Percentiles rank a stretch among this genome's conserved stretches.
Evolutionary conservation across 2,888 invertebrate species (phyloP).

Genomic region (Heliconius ethilla): DNA sequence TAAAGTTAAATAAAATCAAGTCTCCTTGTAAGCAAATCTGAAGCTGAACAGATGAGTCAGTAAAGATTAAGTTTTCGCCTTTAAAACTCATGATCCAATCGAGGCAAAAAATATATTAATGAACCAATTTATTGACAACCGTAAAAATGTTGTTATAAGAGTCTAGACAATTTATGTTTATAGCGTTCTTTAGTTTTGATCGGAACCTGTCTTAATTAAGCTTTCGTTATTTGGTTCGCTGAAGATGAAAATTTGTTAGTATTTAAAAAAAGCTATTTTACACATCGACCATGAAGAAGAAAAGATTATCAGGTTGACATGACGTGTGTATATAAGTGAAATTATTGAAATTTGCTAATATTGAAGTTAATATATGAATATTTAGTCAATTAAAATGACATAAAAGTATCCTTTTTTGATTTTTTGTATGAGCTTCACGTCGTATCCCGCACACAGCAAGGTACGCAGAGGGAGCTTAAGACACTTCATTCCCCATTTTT

Average conservation of each 20-base stretch:
- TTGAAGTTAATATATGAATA: no score
- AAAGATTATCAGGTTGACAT: no score
- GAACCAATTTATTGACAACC: slow-evolving; percentile 69
- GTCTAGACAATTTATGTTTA: slow-evolving; percentile 66
- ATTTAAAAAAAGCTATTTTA: not conserved
- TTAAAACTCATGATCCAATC: slow-evolving; percentile 60
- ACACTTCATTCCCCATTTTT: no score
- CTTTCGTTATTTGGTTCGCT: slow-evolving; percentile 45
- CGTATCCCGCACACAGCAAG: no score
- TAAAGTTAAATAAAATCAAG: slow-evolving; percentile 31
- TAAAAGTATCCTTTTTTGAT: no score
- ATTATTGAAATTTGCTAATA: no score
- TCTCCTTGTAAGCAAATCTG: slow-evolving; percentile 42
- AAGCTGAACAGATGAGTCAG: slow-evolving; percentile 44
- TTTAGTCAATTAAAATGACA: no score
- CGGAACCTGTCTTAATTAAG: slow-evolving; percentile 58
- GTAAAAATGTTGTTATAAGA: slow-evolving; percentile 63
- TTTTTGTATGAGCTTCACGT: no score
- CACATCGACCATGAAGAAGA: no score
- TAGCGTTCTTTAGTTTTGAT: slow-evolving; percentile 52
- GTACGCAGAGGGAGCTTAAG: no score
- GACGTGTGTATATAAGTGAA: no score
- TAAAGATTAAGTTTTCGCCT: slow-evolving; percentile 55
- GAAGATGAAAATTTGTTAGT: slow-evolving; percentile 30
- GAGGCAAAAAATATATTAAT: slow-evolving; percentile 65